These are phyloP conservation scores for Drosophila pseudotalamancana DNA, from an alignment of 2,888 invertebrate genomes.

Conservation along the genomic window DNA sequence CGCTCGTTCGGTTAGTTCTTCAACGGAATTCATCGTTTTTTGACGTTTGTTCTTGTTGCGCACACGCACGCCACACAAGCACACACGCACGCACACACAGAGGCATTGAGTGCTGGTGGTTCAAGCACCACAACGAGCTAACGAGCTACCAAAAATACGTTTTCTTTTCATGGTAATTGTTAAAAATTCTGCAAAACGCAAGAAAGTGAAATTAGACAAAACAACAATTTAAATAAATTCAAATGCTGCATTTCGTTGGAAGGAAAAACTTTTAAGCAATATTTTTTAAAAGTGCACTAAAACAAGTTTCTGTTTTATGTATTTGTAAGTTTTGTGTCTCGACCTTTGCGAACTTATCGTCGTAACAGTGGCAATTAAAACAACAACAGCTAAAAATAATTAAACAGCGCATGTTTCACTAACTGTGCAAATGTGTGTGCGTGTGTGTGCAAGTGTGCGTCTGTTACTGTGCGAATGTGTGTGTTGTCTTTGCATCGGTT, in stretches of 20 bases:
- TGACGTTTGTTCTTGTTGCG: slow-evolving; percentile 59
- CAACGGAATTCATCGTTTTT: slow-evolving; percentile 67
- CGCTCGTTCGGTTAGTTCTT: slow-evolving; percentile 66
- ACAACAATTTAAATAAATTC: background rate
- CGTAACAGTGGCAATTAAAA: slow-evolving; percentile 52
- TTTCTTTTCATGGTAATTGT: slow-evolving; percentile 13
- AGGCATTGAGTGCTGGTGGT: background rate
- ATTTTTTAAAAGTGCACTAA: slow-evolving; percentile 14
- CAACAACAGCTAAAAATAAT: slow-evolving; percentile 70
- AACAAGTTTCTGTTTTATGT: slow-evolving; percentile 28
- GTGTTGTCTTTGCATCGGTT: slow-evolving; percentile 45
- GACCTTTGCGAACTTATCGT: slow-evolving; percentile 75
- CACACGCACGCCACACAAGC: background rate
- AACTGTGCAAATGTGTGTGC: slow-evolving; percentile 13
- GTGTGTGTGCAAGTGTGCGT: slow-evolving; percentile 4
- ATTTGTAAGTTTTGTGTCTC: slow-evolving; percentile 32
- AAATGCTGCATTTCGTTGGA: too few relatives aligned
- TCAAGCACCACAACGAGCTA: slow-evolving; percentile 1
- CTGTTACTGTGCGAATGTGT: slow-evolving; percentile 21
- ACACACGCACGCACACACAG: background rate
- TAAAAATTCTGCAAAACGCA: slow-evolving; percentile 13
- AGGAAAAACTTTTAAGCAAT: background rate
- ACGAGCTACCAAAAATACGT: slow-evolving; percentile 8
- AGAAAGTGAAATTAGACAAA: slow-evolving; percentile 23
- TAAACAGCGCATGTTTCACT: slow-evolving; percentile 68